Evolutionary conservation across 2,113 vertebrate species (phyloP), one percentile per base, ranked within the genome.

Genomic region (Callipepla squamata): DNA sequence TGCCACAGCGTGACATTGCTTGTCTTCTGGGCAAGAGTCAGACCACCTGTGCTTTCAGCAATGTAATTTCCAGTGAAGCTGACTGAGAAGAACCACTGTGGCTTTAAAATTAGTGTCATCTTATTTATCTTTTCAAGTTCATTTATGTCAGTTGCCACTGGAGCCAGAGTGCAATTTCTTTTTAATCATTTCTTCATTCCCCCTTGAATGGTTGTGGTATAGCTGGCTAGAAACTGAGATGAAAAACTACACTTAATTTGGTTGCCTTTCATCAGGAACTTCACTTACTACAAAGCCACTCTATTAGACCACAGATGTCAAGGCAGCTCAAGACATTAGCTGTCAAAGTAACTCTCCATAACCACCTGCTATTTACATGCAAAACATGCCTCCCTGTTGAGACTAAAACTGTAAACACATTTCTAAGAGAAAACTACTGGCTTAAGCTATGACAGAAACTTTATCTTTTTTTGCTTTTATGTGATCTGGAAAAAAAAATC

Each of bases 41-140:
- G 36, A 55, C 85, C 68, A 80, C 94, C 77, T 89, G 66, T 93
- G 65, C 90, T 84, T 90, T 84, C 90, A 85, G 72, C 50, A 50
- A 3, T 13, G 55, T 67, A 85, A 70, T 92, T 95, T 91, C 76
- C 80, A 93, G 53, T 19, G 51, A 78, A 66, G n/a, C 92, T 92
- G 73, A 48, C 40, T 28, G 75, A 78, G 89, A 89, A 94, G 44
- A 92, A 80, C 73, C 76, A 42, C 82, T 61, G 15, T 95, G 94
- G 73, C 88, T 97, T 93, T 93, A 94, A 93, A 97, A 96, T 96
- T 95, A 97, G 80, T 79, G 67, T 89, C 10, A 11, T 90, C 72
- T 94, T 96, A 89, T 92, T 97, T 97, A 90, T 95, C 95, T 95
- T 97, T 97, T 97, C 94, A 96, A 97, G 87, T 93, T 93, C 91